Conservation (phyloP, 2,113 vertebrate genomes). For the Bostrychus sinensis region DNA sequence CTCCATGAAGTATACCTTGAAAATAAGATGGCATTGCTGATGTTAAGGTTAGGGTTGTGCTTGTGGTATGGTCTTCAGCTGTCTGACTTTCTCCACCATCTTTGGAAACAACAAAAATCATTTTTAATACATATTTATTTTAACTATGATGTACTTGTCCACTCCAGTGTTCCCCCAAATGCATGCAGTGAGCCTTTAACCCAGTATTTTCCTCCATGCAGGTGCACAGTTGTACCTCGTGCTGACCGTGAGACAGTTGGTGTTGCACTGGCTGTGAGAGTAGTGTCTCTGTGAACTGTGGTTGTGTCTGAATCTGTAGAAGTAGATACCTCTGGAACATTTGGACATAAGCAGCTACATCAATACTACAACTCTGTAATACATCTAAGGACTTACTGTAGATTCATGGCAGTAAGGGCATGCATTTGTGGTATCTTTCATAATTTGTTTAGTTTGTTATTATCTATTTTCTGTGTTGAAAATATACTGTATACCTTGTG, state of each 20-base stretch:
- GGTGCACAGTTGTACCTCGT: slow-evolving; percentile 17
- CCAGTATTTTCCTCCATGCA: not conserved
- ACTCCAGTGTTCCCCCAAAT: not conserved
- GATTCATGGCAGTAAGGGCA: not conserved
- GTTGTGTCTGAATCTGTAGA: not conserved
- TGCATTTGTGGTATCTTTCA: not conserved
- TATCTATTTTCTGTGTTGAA: not conserved
- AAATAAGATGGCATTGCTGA: slow-evolving; percentile 3
- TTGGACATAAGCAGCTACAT: slow-evolving; percentile 12
- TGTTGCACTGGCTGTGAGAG: slow-evolving; percentile 12
- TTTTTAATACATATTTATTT: not conserved
- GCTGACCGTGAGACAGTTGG: slow-evolving; percentile 20
- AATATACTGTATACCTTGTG: slow-evolving; percentile 42
- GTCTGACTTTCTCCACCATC: slow-evolving; percentile 15
- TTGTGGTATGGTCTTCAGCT: not conserved
- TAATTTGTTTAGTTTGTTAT: too few species aligned
- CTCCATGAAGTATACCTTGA: too few species aligned
- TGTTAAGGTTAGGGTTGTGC: not conserved
- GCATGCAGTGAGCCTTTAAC: slow-evolving; percentile 11
- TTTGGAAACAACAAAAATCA: slow-evolving; percentile 29
- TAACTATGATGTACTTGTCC: not conserved
- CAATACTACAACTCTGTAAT: not conserved
- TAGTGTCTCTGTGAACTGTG: slow-evolving; percentile 16
- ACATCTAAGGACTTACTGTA: too few species aligned
- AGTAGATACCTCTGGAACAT: slow-evolving; percentile 13